These are phyloP conservation scores for Eulemur coronatus DNA, from an alignment of 2,797 vertebrate genomes.

Conservation along the genomic window DNA sequence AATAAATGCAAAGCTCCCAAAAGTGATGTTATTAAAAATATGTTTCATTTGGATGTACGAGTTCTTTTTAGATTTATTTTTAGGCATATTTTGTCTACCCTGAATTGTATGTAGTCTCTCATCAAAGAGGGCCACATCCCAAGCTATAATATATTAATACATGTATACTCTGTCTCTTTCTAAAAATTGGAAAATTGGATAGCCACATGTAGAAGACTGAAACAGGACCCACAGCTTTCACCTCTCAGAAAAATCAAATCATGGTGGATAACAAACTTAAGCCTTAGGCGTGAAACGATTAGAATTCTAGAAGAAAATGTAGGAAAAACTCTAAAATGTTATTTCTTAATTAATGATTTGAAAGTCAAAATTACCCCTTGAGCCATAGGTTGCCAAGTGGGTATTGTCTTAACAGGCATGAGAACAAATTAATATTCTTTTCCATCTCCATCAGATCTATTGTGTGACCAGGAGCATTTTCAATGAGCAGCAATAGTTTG, in stretches of 20 bases:
- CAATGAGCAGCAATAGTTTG: neutral
- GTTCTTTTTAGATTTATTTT: neutral
- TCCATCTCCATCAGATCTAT: neutral
- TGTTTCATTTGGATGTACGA: neutral
- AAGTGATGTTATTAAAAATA: neutral
- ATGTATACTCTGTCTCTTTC: neutral
- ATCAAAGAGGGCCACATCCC: neutral
- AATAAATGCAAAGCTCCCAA: neutral
- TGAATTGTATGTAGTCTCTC: neutral
- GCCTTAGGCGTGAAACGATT: no score
- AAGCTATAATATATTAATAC: neutral
- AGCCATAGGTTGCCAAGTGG: neutral
- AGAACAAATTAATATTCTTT: neutral
- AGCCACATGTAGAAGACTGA: no score
- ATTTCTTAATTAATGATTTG: no score
- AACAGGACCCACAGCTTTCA: no score
- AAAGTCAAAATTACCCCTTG: no score
- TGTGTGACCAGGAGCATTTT: neutral
- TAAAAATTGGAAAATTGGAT: neutral
- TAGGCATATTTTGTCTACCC: neutral
- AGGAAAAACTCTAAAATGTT: no score
- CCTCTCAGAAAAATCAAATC: no score
- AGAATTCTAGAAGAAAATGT: no score
- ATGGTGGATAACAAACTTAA: no score
- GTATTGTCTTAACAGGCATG: neutral